Evolutionary conservation across 1,140 invertebrate genomes (phyloP).

Genomic region (Neelides sp.): DNA sequence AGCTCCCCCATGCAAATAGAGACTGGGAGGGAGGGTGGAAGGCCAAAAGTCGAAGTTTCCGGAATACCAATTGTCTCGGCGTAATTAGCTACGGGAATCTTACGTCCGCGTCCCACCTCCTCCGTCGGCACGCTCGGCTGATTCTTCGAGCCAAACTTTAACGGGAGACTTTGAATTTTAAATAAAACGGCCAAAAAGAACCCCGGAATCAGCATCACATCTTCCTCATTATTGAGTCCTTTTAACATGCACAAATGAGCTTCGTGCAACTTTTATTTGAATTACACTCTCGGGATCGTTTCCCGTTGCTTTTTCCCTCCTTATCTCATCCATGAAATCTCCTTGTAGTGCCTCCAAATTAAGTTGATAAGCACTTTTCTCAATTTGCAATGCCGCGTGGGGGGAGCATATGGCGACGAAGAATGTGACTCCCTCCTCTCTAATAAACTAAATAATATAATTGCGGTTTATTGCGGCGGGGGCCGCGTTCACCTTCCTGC

Average conservation of each 20-base stretch:
- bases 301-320: constrained; percentile 22
- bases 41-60: too few species aligned
- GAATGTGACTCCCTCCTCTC: not conserved
- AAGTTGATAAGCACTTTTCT: constrained; percentile 31
- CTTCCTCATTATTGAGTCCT: constrained; percentile 27
- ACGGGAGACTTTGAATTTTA: constrained; percentile 17
- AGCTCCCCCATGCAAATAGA: too few species aligned
- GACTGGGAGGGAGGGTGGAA: too few species aligned
- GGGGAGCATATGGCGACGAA: not conserved
- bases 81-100: too few species aligned
- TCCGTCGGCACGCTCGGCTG: too few species aligned
- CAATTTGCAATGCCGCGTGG: constrained; percentile 22
- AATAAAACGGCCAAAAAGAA: constrained; percentile 9
- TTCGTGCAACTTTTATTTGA: constrained; percentile 30
- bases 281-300: constrained; percentile 31
- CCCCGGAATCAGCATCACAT: constrained; percentile 12
- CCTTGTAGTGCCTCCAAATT: constrained; percentile 24
- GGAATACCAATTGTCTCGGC: too few species aligned
- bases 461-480: constrained; percentile 1
- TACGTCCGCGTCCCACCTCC: too few species aligned
- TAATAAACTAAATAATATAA: constrained; percentile 1
- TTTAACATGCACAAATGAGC: constrained; percentile 31
- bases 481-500: not conserved
- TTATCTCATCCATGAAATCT: constrained; percentile 28
- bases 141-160: too few species aligned